A percentile compares a stretch with the other conserved stretches of the same genome.
These are phyloP conservation scores for Lymantria dispar DNA, from an alignment of 2,888 invertebrate species.

Conservation along the genomic window DNA sequence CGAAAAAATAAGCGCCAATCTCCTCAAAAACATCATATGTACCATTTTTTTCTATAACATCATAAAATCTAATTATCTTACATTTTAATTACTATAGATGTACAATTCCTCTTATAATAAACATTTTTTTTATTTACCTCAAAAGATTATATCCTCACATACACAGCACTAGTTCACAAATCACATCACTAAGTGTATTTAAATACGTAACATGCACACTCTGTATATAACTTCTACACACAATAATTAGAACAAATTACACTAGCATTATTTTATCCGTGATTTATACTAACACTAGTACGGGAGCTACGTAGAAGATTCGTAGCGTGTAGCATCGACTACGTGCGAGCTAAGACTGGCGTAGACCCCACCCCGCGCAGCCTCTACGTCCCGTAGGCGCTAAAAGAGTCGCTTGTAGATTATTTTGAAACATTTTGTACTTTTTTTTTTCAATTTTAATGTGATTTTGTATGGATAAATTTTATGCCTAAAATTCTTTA, in stretches of 20 bases:
- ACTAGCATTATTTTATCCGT: slow-evolving; percentile 33
- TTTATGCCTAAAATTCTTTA: neutral
- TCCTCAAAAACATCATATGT: slow-evolving; percentile 1
- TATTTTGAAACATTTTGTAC: slow-evolving; percentile 23
- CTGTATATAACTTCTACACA: slow-evolving; percentile 15
- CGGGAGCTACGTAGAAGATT: slow-evolving; percentile 26
- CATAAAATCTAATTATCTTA: slow-evolving; percentile 19
- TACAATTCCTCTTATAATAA: slow-evolving; percentile 27
- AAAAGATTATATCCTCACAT: slow-evolving; percentile 40
- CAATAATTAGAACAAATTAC: slow-evolving; percentile 22
- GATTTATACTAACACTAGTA: slow-evolving; percentile 24
- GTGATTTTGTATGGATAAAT: too few relatives aligned
- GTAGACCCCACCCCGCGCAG: slow-evolving; percentile 64
- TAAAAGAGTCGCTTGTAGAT: slow-evolving; percentile 38
- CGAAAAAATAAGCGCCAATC: slow-evolving; percentile 27
- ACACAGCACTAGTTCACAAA: slow-evolving; percentile 41
- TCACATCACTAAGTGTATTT: slow-evolving; percentile 42
- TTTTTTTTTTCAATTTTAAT: too few relatives aligned
- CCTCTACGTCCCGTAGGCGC: slow-evolving; percentile 42
- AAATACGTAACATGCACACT: slow-evolving; percentile 22
- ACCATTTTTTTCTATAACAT: slow-evolving; percentile 15
- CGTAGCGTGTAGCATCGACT: slow-evolving; percentile 70
- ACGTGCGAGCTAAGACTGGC: slow-evolving; percentile 73
- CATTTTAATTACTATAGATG: slow-evolving; percentile 13
- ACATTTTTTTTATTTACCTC: slow-evolving; percentile 41